Evolutionary conservation across 2,113 vertebrate genomes (phyloP).

Genomic region (Mola mola): DNA sequence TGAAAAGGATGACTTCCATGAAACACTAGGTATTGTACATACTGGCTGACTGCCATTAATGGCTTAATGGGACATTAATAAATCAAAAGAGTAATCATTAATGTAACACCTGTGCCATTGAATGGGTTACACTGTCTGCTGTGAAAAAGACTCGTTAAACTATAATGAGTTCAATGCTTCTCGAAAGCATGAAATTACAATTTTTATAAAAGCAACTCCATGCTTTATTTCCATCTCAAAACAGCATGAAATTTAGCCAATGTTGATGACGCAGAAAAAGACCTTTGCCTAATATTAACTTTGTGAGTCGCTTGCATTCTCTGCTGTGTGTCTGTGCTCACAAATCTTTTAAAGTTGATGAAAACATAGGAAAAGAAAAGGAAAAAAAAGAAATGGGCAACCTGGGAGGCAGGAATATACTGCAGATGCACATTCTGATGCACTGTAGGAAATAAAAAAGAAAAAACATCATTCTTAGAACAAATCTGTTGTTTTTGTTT

Average conservation of each 20-base stretch:
- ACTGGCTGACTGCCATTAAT: too few species aligned
- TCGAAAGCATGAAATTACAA: too few species aligned
- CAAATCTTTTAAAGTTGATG: conserved; percentile 5
- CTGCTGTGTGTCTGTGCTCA: too few species aligned
- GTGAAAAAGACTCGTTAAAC: too few species aligned
- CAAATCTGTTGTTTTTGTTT: conserved; percentile 11
- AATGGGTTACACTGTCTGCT: too few species aligned
- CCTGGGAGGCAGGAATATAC: neutral
- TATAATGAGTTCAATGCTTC: too few species aligned
- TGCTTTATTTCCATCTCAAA: neutral
- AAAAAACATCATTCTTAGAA: neutral
- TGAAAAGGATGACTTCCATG: too few species aligned
- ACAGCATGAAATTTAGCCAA: neutral
- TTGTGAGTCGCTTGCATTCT: neutral
- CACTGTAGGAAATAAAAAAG: conserved; percentile 9
- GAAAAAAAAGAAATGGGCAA: conserved; percentile 2
- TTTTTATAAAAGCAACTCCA: neutral
- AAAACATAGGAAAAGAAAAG: conserved; percentile 5
- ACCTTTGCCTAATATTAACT: neutral
- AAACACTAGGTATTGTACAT: too few species aligned
- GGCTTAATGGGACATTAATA: too few species aligned
- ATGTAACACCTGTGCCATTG: too few species aligned
- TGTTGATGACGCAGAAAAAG: neutral
- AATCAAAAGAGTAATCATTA: too few species aligned
- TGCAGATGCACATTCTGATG: conserved; percentile 10